Percentiles rank a stretch among this genome's conserved stretches.
phyloP scores from a whole-genome alignment of 2,113 vertebrate genomes.

The Sula dactylatra region DNA sequence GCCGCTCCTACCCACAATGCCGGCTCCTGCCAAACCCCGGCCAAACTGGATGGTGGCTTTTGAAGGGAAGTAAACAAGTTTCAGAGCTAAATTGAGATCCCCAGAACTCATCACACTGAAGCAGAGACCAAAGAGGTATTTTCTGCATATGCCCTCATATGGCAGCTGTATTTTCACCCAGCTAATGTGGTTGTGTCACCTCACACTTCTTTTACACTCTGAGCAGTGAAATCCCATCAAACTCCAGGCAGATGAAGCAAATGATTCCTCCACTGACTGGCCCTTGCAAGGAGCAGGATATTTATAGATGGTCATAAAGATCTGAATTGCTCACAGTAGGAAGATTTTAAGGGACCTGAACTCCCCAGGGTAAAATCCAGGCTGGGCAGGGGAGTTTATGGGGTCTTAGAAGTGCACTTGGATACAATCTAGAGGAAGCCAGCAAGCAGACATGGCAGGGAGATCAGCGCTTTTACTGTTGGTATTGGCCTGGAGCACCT shows the following conservation, averaged over 20 bases:
- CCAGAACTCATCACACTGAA: background rate
- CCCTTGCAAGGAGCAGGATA: background rate
- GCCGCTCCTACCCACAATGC: background rate
- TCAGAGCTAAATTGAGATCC: background rate
- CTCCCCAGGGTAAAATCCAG: background rate
- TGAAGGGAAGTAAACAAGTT: conserved; percentile 36
- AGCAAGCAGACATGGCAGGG: background rate
- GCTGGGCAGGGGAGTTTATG: background rate
- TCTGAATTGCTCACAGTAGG: background rate
- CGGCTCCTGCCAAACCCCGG: background rate
- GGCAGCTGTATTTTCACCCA: background rate
- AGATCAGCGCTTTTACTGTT: background rate
- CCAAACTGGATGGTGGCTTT: background rate
- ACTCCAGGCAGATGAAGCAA: background rate
- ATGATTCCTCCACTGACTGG: background rate
- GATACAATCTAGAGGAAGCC: background rate
- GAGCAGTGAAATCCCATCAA: background rate
- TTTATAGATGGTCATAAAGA: background rate
- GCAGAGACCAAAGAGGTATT: background rate
- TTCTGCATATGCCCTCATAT: background rate
- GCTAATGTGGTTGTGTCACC: background rate
- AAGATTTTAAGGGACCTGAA: background rate
- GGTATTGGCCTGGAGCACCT: background rate
- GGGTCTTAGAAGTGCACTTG: background rate
- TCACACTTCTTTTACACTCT: background rate